A percentile compares a stretch with the other conserved stretches of the same genome.
Evolutionary conservation across 2,113 vertebrate genomes (phyloP).

Genomic region (Cololabis saira): DNA sequence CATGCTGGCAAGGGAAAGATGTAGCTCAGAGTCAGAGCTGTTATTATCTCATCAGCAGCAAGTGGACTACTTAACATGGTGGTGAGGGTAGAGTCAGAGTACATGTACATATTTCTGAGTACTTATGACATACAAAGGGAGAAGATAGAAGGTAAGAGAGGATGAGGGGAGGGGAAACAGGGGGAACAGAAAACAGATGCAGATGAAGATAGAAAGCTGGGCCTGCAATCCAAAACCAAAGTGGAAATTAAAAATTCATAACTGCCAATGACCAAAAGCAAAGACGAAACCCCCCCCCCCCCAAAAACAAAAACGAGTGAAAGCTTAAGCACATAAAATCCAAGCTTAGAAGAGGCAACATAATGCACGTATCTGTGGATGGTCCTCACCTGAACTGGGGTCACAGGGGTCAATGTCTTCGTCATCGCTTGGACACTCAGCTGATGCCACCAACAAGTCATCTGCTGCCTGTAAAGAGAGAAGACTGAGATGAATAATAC

Average conservation of each 20-base stretch:
- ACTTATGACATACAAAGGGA: conserved; percentile 19
- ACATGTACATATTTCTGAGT: conserved; percentile 41
- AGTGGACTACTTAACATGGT: conserved; percentile 41
- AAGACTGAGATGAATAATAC: neutral
- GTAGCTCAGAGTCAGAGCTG: conserved; percentile 49
- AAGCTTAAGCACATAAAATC: neutral
- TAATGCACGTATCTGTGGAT: neutral
- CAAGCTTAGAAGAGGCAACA: neutral
- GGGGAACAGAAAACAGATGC: conserved; percentile 1
- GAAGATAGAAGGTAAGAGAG: neutral
- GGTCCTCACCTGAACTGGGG: conserved; percentile 94
- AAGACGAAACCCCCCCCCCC: conserved; percentile 59
- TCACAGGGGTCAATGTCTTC: conserved; percentile 98
- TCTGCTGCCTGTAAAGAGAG: conserved; percentile 85
- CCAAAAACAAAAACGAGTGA: conserved; percentile 45
- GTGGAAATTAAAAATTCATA: no score
- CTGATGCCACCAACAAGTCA: conserved; percentile 94
- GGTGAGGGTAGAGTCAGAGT: conserved; percentile 27
- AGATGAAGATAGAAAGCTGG: conserved; percentile 26
- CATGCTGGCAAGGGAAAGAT: conserved; percentile 35
- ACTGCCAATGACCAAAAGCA: conserved; percentile 41
- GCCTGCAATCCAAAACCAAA: conserved; percentile 40
- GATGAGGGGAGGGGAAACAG: neutral
- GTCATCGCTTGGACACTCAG: conserved; percentile 94
- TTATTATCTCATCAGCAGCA: conserved; percentile 50